Conservation (phyloP, 2,888 invertebrate genomes). For the Lumbricus terrestris region DNA sequence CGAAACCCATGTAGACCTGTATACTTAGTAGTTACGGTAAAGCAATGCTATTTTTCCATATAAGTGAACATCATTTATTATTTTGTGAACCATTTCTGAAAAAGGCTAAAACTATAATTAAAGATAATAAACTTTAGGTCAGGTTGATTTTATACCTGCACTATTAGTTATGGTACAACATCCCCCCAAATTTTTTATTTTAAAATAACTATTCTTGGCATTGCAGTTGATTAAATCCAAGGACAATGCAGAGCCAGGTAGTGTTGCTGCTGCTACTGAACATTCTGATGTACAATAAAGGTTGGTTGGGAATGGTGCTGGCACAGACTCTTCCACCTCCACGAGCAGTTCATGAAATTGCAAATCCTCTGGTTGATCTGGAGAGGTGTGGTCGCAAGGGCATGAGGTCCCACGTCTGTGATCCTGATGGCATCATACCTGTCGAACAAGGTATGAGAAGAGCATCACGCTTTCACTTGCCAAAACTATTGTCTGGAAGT, state of each 20-base stretch:
- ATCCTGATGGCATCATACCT: slow-evolving; percentile 29
- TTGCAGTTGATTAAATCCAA: not conserved
- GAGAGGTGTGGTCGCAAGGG: slow-evolving; percentile 30
- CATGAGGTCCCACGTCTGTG: slow-evolving; percentile 28
- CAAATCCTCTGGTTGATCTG: slow-evolving; percentile 27
- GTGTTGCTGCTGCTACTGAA: not conserved
- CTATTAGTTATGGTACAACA: not conserved
- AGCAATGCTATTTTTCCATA: not conserved
- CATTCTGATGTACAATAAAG: not conserved
- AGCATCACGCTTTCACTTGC: not conserved
- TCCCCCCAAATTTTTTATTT: not conserved
- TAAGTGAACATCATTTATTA: not conserved
- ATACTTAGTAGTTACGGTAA: not conserved
- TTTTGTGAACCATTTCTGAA: not conserved
- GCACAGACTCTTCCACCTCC: slow-evolving; percentile 14
- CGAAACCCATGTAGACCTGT: not conserved
- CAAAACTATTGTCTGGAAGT: not conserved
- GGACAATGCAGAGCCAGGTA: not conserved
- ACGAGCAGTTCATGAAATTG: slow-evolving; percentile 21
- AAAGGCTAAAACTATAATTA: too few species aligned
- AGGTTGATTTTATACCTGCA: not conserved
- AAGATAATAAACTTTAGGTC: not conserved
- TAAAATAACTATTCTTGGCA: not conserved
- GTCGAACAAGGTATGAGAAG: slow-evolving; percentile 28
- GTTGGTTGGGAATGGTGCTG: not conserved